Base-by-base conservation (phyloP, 2,113 vertebrate genomes). In the Thalassoma bifasciatum region DNA sequence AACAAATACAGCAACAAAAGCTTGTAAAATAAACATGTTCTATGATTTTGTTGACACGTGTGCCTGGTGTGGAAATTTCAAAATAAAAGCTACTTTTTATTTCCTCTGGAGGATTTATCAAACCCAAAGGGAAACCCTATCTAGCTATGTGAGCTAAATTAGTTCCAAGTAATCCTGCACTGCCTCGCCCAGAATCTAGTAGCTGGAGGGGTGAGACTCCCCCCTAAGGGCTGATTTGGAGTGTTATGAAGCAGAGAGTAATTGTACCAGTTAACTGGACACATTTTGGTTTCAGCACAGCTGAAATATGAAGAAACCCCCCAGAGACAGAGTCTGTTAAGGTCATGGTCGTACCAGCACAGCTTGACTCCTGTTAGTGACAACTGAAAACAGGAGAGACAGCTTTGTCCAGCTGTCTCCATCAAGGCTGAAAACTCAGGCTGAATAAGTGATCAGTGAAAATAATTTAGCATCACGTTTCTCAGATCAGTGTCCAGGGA, bases 81-180 rank as follows among this genome's bases (percentile, higher is more conserved):
- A 75, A 66, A 75, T 67, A 83, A 82, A 76, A 65, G 57, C 14
- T 72, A 76, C 46, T 61, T 58, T 42, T 44, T 75, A 66, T 13
- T 34, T 46, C 75, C 42, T 47, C 47, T 24, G 40, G 38, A 64
- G 30, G 52, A 26, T 82, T 87, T 75, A 67, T 68, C 83, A 89
- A 83, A 83, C 78, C 47, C 64, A 80, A 75, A 72, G 85, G 80
- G 79, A 84, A 86, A 66, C 78, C 81, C 71, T 81, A 66, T 87
- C 84, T 72, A 83, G 88, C 50, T 72, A 13, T 24, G 0, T 66
- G 75, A 80, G 84, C 77, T 56, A 38, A 64, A 87, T 91, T 88
- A 59, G 76, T 85, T 89, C 70, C 77, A 76, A 86, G 70, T 91
- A 86, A 82, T 77, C 56, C 46, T 24, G 37, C 63, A 76, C 49